Conservation (phyloP, 2,113 vertebrate species). For the Spea multiplicata region DNA sequence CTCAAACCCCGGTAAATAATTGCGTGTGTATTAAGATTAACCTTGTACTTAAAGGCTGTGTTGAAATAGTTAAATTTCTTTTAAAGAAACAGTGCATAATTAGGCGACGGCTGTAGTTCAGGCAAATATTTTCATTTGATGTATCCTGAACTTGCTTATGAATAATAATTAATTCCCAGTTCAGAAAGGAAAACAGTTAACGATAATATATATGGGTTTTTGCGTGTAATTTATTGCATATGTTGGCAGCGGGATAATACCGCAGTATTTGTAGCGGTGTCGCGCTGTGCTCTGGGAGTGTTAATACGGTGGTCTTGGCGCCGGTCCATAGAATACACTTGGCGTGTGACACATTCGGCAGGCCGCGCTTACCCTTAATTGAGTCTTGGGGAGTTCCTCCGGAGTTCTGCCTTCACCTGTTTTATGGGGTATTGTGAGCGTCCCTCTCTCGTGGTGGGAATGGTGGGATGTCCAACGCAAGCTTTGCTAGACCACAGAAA, state of each 20-base stretch:
- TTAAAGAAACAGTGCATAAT: constrained; percentile 16
- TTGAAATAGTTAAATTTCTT: background rate
- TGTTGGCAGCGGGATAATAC: background rate
- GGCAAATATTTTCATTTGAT: constrained; percentile 40
- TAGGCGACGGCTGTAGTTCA: constrained; percentile 17
- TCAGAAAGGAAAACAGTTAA: constrained; percentile 39
- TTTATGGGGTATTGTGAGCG: too few relatives aligned
- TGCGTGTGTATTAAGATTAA: too few relatives aligned
- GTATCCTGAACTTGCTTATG: constrained; percentile 31
- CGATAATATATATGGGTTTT: constrained; percentile 27
- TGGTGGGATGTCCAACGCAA: too few relatives aligned
- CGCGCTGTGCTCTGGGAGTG: background rate
- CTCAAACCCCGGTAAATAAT: too few relatives aligned
- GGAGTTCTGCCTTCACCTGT: too few relatives aligned
- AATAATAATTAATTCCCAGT: constrained; percentile 46
- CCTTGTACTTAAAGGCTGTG: background rate
- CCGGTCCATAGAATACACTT: constrained; percentile 24
- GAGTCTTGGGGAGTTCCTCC: background rate
- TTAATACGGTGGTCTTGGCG: background rate
- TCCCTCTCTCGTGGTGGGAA: too few relatives aligned
- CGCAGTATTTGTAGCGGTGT: constrained; percentile 16
- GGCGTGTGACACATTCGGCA: constrained; percentile 18
- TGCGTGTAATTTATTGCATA: constrained; percentile 12
- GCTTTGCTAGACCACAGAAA: too few relatives aligned
- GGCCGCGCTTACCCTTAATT: background rate